Conservation (phyloP, 2,113 vertebrate species). For the Leptobrachium leishanense region DNA sequence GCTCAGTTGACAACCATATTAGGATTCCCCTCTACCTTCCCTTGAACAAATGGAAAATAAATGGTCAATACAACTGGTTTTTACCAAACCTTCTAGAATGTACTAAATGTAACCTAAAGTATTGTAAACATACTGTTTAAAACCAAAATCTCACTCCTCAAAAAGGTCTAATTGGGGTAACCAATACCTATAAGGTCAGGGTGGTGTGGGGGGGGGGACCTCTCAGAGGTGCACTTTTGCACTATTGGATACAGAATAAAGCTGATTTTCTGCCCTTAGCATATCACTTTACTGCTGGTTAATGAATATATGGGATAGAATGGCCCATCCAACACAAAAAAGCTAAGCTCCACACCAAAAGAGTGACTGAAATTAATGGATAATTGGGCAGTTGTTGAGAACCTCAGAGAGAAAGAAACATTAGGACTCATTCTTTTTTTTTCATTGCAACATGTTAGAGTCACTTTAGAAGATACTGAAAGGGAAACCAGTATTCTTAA, state of each 20-base stretch:
- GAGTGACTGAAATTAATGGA: constrained; percentile 57
- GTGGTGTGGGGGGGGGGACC: too few relatives aligned
- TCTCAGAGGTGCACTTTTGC: neutral
- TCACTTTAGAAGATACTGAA: constrained; percentile 24
- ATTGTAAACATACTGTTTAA: too few relatives aligned
- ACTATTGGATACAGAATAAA: constrained; percentile 5
- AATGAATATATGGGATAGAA: constrained; percentile 40
- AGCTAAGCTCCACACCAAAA: constrained; percentile 51
- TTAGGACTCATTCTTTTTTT: neutral
- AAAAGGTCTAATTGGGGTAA: too few relatives aligned
- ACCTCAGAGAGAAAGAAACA: constrained; percentile 30
- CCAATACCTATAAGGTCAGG: too few relatives aligned
- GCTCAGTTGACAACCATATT: too few relatives aligned
- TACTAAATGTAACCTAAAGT: constrained; percentile 28
- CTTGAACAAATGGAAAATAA: too few relatives aligned
- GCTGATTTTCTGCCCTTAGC: constrained; percentile 33
- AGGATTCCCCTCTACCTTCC: too few relatives aligned
- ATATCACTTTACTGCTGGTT: constrained; percentile 32
- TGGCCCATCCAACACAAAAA: constrained; percentile 43
- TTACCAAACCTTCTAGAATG: too few relatives aligned
- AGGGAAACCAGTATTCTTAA: constrained; percentile 4
- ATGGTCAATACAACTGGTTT: too few relatives aligned
- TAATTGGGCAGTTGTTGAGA: constrained; percentile 55
- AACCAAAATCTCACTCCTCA: too few relatives aligned
- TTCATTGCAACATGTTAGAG: neutral